phyloP scores from a whole-genome alignment of 2,888 invertebrate genomes.

The Ophonus ardosiacus region DNA sequence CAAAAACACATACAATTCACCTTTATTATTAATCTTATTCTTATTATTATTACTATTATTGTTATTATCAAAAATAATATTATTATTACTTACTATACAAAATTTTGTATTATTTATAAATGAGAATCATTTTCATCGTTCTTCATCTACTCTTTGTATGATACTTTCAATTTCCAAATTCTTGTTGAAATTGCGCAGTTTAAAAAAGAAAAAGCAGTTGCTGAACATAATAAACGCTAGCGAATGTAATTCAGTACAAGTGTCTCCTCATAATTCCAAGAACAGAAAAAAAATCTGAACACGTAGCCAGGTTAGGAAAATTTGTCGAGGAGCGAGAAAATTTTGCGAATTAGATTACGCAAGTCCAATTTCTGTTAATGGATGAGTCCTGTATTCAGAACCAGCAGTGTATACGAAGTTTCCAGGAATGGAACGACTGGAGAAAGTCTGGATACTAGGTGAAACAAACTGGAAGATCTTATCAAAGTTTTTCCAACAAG shows the following conservation, averaged over 20 bases:
- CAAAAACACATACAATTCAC: too few species aligned
- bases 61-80: too few species aligned
- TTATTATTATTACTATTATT: too few species aligned
- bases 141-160: too few species aligned
- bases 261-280: slow-evolving; percentile 40
- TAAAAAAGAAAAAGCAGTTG: neutral
- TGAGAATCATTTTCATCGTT: too few species aligned
- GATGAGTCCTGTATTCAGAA: slow-evolving; percentile 49
- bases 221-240: neutral
- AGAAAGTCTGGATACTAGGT: slow-evolving; percentile 12
- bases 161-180: too few species aligned
- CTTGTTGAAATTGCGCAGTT: neutral
- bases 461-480: slow-evolving; percentile 13
- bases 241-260: neutral
- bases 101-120: too few species aligned
- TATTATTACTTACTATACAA: too few species aligned
- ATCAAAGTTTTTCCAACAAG: slow-evolving; percentile 35
- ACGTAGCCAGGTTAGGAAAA: slow-evolving; percentile 41
- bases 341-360: slow-evolving; percentile 55
- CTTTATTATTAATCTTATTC: too few species aligned
- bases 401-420: neutral
- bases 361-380: slow-evolving; percentile 60
- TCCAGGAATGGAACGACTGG: slow-evolving; percentile 33
- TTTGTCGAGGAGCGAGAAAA: slow-evolving; percentile 32
- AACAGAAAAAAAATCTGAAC: slow-evolving; percentile 49